Base-by-base conservation (phyloP, 2,113 vertebrate species). In the Vulpes ferrilata region DNA sequence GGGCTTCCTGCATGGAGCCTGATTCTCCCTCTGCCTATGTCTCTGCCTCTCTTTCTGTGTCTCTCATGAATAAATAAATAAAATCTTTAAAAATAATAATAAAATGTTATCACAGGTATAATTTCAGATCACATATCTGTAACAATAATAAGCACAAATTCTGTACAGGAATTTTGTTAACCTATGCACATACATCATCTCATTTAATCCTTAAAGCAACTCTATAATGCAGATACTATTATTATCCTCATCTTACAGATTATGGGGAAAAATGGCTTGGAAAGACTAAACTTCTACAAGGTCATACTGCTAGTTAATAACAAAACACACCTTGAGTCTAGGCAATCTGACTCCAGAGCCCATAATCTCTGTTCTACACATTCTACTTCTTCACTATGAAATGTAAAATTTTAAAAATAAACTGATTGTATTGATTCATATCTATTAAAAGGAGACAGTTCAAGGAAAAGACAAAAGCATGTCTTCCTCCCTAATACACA, bases 181-280 rank as follows among this genome's bases (percentile, higher is more conserved):
- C 22, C 35, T 35, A 43, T 27, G 6, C 10, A 35, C 30, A 48
- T 43, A 27, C 19, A 74, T 43, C 5, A 60, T 74, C 79, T 94
- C 57, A 90, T 88, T 83, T 84, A 87, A 96, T 79, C 62, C 64
- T 88, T n/a, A 88, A 15, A 65, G 69, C 69, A 94, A 65, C 51
- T 83, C 55, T 83, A 16, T 55, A 80, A 84, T 30, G 16, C 38
- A 90, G 11, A 53, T 65, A 76, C 10, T 69, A 86, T 9, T 89
- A 67, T 82, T 83, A 73, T 27, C 38, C 23, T 67, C 53, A 86
- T 59, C 38, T 57, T 84, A 93, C 32, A 95, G 55, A 88, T 79
- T 80, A 53, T 73, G 38, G 12, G n/a, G 65, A 60, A 51, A 92
- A 81, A 79, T 79, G 38, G 13, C 43, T 38, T 64, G 30, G 57